These are phyloP conservation scores for Lophotis ruficrista DNA, from an alignment of 2,113 vertebrate species.

Conservation along the genomic window DNA sequence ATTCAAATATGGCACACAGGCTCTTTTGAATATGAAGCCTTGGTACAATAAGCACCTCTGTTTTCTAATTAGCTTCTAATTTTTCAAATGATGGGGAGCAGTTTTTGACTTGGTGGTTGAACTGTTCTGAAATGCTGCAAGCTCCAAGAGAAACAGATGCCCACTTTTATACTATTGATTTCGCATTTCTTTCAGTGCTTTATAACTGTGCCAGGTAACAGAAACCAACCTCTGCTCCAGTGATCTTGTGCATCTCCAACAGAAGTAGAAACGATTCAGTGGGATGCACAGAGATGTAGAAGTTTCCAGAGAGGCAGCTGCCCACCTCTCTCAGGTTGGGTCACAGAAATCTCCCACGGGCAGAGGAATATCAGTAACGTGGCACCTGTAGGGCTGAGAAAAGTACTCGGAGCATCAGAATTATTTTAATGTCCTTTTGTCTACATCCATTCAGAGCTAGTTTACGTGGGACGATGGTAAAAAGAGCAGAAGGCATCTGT, in stretches of 20 bases:
- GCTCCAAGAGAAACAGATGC: not conserved
- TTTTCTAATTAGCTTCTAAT: slow-evolving; percentile 8
- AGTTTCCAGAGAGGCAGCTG: not conserved
- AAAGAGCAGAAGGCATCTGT: not conserved
- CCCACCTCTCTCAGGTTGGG: not conserved
- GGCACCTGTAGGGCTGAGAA: not conserved
- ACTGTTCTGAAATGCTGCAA: not conserved
- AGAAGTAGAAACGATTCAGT: not conserved
- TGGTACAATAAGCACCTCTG: not conserved
- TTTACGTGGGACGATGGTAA: not conserved
- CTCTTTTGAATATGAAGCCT: not conserved
- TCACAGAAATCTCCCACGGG: not conserved
- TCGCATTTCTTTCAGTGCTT: not conserved
- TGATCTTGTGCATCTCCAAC: not conserved
- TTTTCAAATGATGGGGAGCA: not conserved
- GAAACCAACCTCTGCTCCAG: not conserved
- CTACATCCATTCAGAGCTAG: not conserved
- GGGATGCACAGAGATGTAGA: not conserved
- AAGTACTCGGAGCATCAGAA: not conserved
- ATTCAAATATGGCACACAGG: not conserved
- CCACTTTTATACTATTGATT: not conserved
- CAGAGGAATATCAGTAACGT: not conserved
- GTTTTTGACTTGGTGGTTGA: not conserved
- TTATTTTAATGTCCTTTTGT: not conserved
- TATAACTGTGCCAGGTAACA: not conserved